Percentiles rank a stretch among this genome's conserved stretches.
Conservation (phyloP, 2,113 vertebrate species). For the Danionella cerebrum region DNA sequence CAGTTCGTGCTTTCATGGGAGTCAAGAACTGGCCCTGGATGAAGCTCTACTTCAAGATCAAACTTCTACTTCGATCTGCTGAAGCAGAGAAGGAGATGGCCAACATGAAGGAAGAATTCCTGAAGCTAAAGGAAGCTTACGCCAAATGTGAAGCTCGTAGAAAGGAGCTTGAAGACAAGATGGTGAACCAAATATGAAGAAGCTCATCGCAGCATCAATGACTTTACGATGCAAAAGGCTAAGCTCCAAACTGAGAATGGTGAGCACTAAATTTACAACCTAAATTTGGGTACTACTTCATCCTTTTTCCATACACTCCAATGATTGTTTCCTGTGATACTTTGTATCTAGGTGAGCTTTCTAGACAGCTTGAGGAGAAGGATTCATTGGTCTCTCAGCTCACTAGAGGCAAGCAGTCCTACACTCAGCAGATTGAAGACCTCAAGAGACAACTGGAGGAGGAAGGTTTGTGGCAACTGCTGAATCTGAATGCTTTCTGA, state of each 20-base stretch:
- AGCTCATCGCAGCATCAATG: constrained; percentile 62
- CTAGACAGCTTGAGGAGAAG: constrained; percentile 74
- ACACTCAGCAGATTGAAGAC: constrained; percentile 76
- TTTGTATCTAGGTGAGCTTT: constrained; percentile 46
- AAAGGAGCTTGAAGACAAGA: constrained; percentile 81
- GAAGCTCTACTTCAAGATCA: constrained; percentile 82
- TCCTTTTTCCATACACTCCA: not conserved
- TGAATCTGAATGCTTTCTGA: constrained; percentile 29
- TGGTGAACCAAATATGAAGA: constrained; percentile 75
- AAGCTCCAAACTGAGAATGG: constrained; percentile 73
- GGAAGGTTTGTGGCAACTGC: constrained; percentile 48
- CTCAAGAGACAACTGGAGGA: constrained; percentile 79
- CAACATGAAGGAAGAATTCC: constrained; percentile 79
- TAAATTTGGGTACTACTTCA: not conserved
- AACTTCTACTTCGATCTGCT: constrained; percentile 69
- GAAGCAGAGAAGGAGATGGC: constrained; percentile 78
- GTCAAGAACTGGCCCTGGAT: constrained; percentile 85
- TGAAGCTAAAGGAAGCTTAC: constrained; percentile 71
- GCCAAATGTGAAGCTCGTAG: constrained; percentile 72
- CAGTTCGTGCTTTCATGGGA: constrained; percentile 72
- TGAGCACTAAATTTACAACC: constrained; percentile 46
- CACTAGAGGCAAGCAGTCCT: constrained; percentile 70
- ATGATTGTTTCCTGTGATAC: too few relatives aligned
- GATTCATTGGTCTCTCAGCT: constrained; percentile 73
- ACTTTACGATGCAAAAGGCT: constrained; percentile 65